Conservation (phyloP, 2,888 invertebrate genomes). For the Amphipoea lucens region DNA sequence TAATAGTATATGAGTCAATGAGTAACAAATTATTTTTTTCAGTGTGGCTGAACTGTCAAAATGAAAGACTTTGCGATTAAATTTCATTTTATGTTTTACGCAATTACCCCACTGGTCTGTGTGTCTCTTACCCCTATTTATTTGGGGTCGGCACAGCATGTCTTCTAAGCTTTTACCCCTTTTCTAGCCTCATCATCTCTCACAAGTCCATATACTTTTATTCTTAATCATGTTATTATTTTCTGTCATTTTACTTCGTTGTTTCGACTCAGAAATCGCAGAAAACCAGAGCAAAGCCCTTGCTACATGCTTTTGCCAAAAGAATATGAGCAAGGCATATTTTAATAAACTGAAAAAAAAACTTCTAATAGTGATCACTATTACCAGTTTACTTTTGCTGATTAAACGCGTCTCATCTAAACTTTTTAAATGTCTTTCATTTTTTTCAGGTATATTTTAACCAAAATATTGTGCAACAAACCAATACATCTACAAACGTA, state of each 20-base stretch:
- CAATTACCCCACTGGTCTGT: not conserved
- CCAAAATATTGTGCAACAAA: conserved; percentile 78
- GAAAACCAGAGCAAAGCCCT: not conserved
- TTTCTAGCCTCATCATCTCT: too few relatives aligned
- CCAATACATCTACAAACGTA: conserved; percentile 75
- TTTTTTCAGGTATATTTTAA: conserved; percentile 60
- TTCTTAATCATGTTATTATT: not conserved
- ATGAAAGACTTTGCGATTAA: too few relatives aligned
- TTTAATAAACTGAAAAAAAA: not conserved
- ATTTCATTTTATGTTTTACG: too few relatives aligned
- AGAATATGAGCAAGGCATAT: too few relatives aligned
- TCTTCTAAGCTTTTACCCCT: not conserved
- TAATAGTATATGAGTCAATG: too few relatives aligned
- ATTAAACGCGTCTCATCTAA: not conserved
- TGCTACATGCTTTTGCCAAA: not conserved
- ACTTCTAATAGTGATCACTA: not conserved
- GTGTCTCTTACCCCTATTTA: not conserved
- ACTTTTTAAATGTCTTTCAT: too few relatives aligned
- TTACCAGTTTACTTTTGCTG: not conserved
- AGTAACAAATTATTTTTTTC: too few relatives aligned
- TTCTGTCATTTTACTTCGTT: not conserved
- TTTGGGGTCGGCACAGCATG: not conserved
- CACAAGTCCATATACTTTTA: too few relatives aligned
- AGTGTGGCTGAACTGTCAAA: too few relatives aligned
- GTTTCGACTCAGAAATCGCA: not conserved